These are phyloP conservation scores for Stenodera caucasica DNA, from an alignment of 2,888 invertebrate species.

Conservation along the genomic window DNA sequence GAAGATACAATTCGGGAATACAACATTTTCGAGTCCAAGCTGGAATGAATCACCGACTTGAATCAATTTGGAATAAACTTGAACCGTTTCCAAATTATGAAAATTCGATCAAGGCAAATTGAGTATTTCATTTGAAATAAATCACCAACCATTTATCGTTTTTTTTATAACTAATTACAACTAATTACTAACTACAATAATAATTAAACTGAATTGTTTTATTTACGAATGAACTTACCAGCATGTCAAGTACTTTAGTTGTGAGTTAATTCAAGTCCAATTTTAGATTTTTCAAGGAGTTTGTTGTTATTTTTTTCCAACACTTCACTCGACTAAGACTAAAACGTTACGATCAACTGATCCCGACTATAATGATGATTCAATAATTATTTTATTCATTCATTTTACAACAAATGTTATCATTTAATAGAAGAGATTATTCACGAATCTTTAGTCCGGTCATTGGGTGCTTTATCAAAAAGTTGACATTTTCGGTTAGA, in stretches of 20 bases:
- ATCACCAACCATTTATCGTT: not conserved
- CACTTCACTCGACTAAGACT: not conserved
- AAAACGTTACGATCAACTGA: not conserved
- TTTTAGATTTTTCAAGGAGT: not conserved
- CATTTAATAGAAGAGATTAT: not conserved
- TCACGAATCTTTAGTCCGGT: not conserved
- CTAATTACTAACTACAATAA: constrained; percentile 20
- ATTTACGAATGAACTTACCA: constrained; percentile 16
- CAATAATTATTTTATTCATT: not conserved
- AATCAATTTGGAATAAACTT: not conserved
- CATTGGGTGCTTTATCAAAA: not conserved
- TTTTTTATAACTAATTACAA: too few relatives aligned
- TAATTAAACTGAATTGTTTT: constrained; percentile 9
- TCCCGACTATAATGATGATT: not conserved
- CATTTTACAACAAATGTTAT: not conserved
- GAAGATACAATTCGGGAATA: too few relatives aligned
- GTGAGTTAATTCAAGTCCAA: not conserved
- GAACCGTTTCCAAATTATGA: not conserved
- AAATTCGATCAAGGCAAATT: not conserved
- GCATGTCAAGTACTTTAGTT: constrained; percentile 22
- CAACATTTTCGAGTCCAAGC: too few relatives aligned
- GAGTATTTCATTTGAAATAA: not conserved
- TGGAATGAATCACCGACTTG: not conserved
- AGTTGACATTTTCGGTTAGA: not conserved
- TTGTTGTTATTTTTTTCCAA: not conserved